Percentiles rank a stretch among this genome's conserved stretches.
Conservation (phyloP, 1,140 invertebrate genomes). For the Agraylea sexmaculata region DNA sequence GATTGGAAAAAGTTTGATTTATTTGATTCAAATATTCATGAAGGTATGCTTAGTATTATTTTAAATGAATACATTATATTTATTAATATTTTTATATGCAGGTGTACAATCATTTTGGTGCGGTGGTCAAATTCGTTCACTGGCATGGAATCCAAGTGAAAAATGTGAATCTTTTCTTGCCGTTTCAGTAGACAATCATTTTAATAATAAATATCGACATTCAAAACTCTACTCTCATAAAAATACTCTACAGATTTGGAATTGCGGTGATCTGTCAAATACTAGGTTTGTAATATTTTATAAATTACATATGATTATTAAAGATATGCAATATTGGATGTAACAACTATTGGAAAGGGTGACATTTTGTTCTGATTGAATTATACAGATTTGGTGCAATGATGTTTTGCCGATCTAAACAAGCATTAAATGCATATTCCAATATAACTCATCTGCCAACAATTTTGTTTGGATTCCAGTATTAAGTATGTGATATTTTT, state of each 20-base stretch:
- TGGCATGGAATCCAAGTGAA: slow-evolving; percentile 44
- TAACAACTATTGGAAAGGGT: not conserved
- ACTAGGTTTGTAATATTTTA: slow-evolving; percentile 11
- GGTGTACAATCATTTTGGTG: slow-evolving; percentile 42
- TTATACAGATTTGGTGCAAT: slow-evolving; percentile 1
- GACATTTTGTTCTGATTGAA: not conserved
- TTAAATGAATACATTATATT: slow-evolving; percentile 10
- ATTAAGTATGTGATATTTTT: not conserved
- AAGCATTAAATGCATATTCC: not conserved
- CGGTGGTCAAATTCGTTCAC: slow-evolving; percentile 47
- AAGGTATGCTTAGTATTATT: slow-evolving; percentile 24
- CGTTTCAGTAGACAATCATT: slow-evolving; percentile 36
- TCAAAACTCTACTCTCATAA: slow-evolving; percentile 29
- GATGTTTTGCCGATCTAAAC: not conserved
- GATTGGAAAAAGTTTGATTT: slow-evolving; percentile 33
- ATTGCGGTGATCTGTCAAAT: slow-evolving; percentile 36
- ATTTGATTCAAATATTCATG: slow-evolving; percentile 32
- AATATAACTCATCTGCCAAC: not conserved
- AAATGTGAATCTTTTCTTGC: slow-evolving; percentile 41
- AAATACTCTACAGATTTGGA: slow-evolving; percentile 50
- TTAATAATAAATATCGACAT: slow-evolving; percentile 32
- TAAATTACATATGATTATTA: slow-evolving; percentile 15
- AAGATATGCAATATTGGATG: slow-evolving; percentile 11
- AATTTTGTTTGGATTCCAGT: not conserved
- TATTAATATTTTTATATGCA: slow-evolving; percentile 20